Evolutionary conservation across 2,888 invertebrate species (phyloP), one percentile per base, ranked within the genome.

Genomic region (Nowickia ferox): DNA sequence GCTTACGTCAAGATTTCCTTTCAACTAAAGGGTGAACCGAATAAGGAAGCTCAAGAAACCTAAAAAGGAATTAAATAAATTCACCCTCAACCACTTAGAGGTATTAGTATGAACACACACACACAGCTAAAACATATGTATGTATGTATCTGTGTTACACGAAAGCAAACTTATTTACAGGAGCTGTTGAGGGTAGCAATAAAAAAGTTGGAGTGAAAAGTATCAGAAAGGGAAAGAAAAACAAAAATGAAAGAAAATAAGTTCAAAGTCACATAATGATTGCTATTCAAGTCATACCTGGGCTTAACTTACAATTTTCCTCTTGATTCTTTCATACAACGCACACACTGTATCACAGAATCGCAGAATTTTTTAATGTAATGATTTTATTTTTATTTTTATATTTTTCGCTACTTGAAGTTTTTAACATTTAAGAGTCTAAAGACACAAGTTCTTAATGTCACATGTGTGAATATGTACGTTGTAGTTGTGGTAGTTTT

Each of bases 201-300:
- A 74, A 82, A 77, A 75, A 82, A 22, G 46, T 30, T 44, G 30
- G 15, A 80, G 44, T 71, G 57, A 57, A 59, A 59, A 38, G 38
- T 9, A 71, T 38, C 46, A 38, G 42, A 30, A 30, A 30, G 19
- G 22, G 11, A 44, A 53, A 57, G 48, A 69, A 68, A 71, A 59
- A 77, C 48, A 42, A 53, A 81, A 80, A 79, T 69, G 63, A 68
- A 75, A 78, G 48, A 66, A 83, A 83, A 86, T 86, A 83, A 80
- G 83, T 83, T 86, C 86, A 86, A 86, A 86, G 86, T 86, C 86
- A 76, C 83, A 83, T 83, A 86, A 86, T 86, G 86, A 86, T 83
- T 83, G 80, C 86, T 80, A 86, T 83, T 86, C 86, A 86, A 79
- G 79, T 72, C 72, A 68, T 72, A 76, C 76, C 83, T 83, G 61